Conservation (phyloP, 2,888 invertebrate species). For the Phytoseiulus persimilis region DNA sequence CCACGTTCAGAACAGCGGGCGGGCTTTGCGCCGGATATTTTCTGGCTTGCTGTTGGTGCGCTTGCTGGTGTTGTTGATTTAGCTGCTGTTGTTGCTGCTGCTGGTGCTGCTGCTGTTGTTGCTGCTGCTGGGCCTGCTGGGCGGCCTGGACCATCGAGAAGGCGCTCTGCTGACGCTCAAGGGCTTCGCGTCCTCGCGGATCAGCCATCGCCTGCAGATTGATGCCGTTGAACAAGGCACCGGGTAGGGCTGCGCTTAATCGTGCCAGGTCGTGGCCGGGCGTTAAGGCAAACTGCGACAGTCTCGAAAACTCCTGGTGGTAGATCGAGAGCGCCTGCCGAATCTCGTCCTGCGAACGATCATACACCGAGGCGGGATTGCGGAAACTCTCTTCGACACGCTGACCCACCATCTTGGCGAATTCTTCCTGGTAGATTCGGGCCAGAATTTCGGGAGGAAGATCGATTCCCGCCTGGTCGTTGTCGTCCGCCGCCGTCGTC, state of each 20-base stretch:
- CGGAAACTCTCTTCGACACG: slow-evolving; percentile 46
- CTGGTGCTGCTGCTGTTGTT: slow-evolving; percentile 36
- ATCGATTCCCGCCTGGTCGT: slow-evolving; percentile 19
- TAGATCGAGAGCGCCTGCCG: slow-evolving; percentile 81
- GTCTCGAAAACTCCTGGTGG: slow-evolving; percentile 81
- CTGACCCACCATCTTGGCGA: slow-evolving; percentile 75
- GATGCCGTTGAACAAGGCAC: slow-evolving; percentile 36
- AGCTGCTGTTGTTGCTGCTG: slow-evolving; percentile 38
- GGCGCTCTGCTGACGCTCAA: slow-evolving; percentile 38
- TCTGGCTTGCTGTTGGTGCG: slow-evolving; percentile 50
- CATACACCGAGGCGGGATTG: slow-evolving; percentile 46
- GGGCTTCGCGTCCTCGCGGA: slow-evolving; percentile 36
- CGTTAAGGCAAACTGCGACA: slow-evolving; percentile 55
- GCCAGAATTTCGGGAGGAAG: slow-evolving; percentile 89
- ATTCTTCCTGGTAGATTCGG: slow-evolving; percentile 85
- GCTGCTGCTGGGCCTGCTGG: slow-evolving; percentile 27
- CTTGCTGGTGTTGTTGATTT: slow-evolving; percentile 39
- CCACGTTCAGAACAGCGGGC: slow-evolving; percentile 71
- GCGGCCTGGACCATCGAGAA: slow-evolving; percentile 36
- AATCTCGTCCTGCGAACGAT: slow-evolving; percentile 68
- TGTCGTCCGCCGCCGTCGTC: slow-evolving; percentile 19
- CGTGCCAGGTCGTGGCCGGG: slow-evolving; percentile 39
- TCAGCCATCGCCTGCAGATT: slow-evolving; percentile 36
- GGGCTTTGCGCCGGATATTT: slow-evolving; percentile 53
- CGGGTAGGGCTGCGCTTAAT: slow-evolving; percentile 30